These are phyloP conservation scores for Agrochola litura DNA, from an alignment of 2,888 invertebrate genomes.

Conservation along the genomic window DNA sequence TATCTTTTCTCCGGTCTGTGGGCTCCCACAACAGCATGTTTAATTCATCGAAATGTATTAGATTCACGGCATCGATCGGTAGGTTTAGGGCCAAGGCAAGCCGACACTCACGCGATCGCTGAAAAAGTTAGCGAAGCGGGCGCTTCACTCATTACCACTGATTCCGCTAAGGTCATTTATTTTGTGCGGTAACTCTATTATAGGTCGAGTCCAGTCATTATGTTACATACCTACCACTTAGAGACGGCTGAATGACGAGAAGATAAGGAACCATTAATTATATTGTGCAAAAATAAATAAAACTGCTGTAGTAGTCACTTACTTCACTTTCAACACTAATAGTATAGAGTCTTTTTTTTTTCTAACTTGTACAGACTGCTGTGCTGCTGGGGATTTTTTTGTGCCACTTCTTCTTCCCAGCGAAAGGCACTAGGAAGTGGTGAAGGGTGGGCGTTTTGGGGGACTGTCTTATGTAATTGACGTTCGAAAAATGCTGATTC, in stretches of 20 bases:
- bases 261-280: not conserved
- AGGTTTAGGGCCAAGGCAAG: constrained; percentile 75
- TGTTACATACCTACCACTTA: not conserved
- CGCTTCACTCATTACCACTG: constrained; percentile 45
- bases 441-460: no score
- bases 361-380: no score
- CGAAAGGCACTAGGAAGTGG: no score
- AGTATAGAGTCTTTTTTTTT: no score
- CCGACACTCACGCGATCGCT: constrained; percentile 70
- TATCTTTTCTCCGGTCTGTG: constrained; percentile 43
- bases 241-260: not conserved
- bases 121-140: constrained; percentile 57
- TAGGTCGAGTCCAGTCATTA: constrained; percentile 10
- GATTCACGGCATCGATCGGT: constrained; percentile 60
- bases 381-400: no score
- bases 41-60: constrained; percentile 63
- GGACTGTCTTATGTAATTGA: no score
- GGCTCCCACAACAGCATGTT: constrained; percentile 47
- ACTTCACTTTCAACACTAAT: no score
- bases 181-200: constrained; percentile 43
- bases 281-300: not conserved
- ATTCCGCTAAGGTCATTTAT: constrained; percentile 60
- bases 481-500: no score
- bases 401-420: no score
- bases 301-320: not conserved